phyloP scores from a whole-genome alignment of 2,113 vertebrate species.

The Galemys pyrenaicus region DNA sequence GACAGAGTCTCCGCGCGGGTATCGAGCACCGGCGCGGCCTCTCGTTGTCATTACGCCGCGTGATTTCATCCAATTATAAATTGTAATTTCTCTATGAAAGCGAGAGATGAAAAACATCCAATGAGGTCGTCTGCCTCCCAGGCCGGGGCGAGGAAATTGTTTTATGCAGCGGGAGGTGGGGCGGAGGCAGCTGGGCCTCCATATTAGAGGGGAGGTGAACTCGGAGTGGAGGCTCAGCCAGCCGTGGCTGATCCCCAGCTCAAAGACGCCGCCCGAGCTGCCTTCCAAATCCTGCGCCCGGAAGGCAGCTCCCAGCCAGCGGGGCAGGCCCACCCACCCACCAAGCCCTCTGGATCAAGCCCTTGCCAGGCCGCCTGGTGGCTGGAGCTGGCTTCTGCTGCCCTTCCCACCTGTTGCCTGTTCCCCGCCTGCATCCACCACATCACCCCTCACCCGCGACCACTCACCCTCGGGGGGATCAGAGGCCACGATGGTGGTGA shows the following conservation, averaged over 20 bases:
- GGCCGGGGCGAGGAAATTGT: conserved; percentile 14
- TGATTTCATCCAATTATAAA: conserved; percentile 75
- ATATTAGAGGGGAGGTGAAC: not conserved
- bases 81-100: conserved; percentile 74
- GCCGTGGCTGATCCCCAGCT: accelerated
- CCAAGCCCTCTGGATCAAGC: not conserved
- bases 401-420: not conserved
- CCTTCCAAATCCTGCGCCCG: not conserved
- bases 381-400: not conserved
- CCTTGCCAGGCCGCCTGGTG: not conserved
- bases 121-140: conserved; percentile 71
- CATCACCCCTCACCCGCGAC: not conserved
- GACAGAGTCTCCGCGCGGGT: not conserved
- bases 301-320: not conserved
- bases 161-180: not conserved
- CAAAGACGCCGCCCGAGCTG: not conserved
- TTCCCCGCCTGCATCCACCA: not conserved
- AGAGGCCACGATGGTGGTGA: not conserved
- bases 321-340: not conserved
- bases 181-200: not conserved
- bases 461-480: accelerated
- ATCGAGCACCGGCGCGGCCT: not conserved
- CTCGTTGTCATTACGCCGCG: conserved; percentile 6
- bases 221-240: not conserved
- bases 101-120: conserved; percentile 62